Evolutionary conservation across 2,888 invertebrate genomes (phyloP).

Genomic region (Embidobia sp.): DNA sequence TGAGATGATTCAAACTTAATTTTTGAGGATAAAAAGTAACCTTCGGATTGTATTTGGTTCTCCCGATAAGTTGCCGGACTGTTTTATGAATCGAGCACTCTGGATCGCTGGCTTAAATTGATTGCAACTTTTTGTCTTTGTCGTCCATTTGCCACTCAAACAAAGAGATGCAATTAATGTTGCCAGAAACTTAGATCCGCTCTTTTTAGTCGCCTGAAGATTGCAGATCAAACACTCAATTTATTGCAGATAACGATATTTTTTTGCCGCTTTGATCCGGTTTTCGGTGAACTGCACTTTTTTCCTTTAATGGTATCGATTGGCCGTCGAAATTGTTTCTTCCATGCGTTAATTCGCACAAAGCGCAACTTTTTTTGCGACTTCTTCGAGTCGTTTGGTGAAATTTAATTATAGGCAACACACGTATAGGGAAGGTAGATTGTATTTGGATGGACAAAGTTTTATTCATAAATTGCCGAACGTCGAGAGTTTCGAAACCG

Average conservation of each 20-base stretch:
- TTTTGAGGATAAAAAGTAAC: constrained; percentile 4
- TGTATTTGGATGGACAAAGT: too few relatives aligned
- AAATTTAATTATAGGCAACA: background rate
- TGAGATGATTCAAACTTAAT: constrained; percentile 14
- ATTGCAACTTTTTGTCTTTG: constrained; percentile 25
- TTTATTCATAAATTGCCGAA: too few relatives aligned
- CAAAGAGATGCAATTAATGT: constrained; percentile 41
- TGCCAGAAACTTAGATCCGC: constrained; percentile 22
- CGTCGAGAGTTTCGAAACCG: too few relatives aligned
- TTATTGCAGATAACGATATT: constrained; percentile 37
- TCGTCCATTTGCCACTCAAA: constrained; percentile 32
- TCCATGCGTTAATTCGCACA: constrained; percentile 15
- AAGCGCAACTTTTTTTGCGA: constrained; percentile 3
- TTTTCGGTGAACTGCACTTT: too few relatives aligned
- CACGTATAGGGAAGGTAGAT: too few relatives aligned
- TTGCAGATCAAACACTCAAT: constrained; percentile 39
- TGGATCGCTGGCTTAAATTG: constrained; percentile 10
- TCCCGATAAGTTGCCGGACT: constrained; percentile 5
- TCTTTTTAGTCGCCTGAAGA: constrained; percentile 23
- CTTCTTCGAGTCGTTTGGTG: background rate
- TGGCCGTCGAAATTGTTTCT: constrained; percentile 6
- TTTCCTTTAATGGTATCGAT: constrained; percentile 11
- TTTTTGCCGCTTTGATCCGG: constrained; percentile 21
- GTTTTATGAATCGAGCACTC: constrained; percentile 9
- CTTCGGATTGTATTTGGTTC: background rate